phyloP scores from a whole-genome alignment of 2,888 invertebrate genomes.

The Marasmarcha lunaedactyla region DNA sequence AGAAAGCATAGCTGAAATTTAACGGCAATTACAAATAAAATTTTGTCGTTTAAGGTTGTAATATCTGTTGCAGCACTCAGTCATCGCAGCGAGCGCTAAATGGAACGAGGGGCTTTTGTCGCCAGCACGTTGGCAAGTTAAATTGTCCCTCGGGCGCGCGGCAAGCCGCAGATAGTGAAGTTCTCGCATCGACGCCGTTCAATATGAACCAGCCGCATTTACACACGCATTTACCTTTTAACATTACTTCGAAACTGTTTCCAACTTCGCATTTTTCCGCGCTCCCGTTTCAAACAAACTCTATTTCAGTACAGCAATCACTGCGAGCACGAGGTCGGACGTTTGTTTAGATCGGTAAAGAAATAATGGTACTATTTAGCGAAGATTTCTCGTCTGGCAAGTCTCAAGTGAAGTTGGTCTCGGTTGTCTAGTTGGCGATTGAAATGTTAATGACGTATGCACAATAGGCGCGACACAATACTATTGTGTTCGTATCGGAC shows the following conservation, averaged over 20 bases:
- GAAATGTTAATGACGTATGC: conserved; percentile 27
- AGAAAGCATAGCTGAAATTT: too few relatives aligned
- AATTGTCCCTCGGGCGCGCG: conserved; percentile 50
- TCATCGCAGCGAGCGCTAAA: conserved; percentile 42
- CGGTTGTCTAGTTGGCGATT: conserved; percentile 21
- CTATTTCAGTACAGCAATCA: too few relatives aligned
- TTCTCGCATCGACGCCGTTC: conserved; percentile 60
- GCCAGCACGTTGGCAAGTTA: conserved; percentile 60
- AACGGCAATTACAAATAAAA: too few relatives aligned
- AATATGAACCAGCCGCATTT: conserved; percentile 24
- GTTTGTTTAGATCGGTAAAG: too few relatives aligned
- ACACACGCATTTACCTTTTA: conserved; percentile 5
- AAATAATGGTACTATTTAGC: too few relatives aligned
- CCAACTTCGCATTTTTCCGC: too few relatives aligned
- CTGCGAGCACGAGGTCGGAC: too few relatives aligned
- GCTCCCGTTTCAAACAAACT: too few relatives aligned
- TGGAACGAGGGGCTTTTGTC: conserved; percentile 57
- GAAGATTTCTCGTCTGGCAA: conserved; percentile 12
- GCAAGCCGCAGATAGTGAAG: conserved; percentile 66
- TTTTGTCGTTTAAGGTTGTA: conserved; percentile 17
- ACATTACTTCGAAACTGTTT: conserved; percentile 10
- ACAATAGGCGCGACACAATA: conserved; percentile 35
- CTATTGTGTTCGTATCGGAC: conserved; percentile 36
- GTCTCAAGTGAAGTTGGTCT: conserved; percentile 29
- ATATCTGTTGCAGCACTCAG: conserved; percentile 27